Evolutionary conservation across 1,140 invertebrate species (phyloP).

Genomic region (Drosophila melanica): DNA sequence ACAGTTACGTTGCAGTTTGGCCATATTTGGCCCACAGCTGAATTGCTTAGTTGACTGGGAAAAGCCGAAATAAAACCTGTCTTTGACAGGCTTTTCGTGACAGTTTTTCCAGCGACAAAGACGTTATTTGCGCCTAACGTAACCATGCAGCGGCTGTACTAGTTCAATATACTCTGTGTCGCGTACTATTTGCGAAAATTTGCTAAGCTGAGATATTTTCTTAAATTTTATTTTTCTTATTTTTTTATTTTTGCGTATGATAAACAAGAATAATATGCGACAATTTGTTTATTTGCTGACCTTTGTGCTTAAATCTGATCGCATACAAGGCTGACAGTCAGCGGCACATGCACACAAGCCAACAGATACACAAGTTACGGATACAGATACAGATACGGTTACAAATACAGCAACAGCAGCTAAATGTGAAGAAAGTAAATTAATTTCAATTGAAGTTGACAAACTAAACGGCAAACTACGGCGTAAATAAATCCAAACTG

Average conservation of each 20-base stretch:
- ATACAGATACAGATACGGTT: constrained; percentile 29
- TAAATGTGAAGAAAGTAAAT: constrained; percentile 77
- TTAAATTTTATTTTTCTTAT: not conserved
- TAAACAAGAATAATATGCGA: constrained; percentile 65
- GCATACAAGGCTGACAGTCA: constrained; percentile 78
- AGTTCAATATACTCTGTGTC: constrained; percentile 17
- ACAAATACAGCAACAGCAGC: constrained; percentile 34
- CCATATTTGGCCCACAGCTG: constrained; percentile 20
- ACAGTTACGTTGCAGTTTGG: constrained; percentile 44
- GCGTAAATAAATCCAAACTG: constrained; percentile 68
- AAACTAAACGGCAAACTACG: constrained; percentile 71
- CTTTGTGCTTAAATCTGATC: constrained; percentile 82
- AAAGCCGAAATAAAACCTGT: constrained; percentile 42
- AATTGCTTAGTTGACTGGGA: constrained; percentile 27
- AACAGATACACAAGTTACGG: constrained; percentile 29
- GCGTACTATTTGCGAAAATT: constrained; percentile 20
- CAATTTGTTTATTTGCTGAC: constrained; percentile 83
- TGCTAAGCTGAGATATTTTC: not conserved
- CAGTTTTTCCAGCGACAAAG: constrained; percentile 28
- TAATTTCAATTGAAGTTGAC: constrained; percentile 82
- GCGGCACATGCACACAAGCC: constrained; percentile 47
- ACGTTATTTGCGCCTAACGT: not conserved
- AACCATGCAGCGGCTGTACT: not conserved
- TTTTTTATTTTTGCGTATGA: constrained; percentile 22
- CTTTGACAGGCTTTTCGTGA: constrained; percentile 31